Conservation (phyloP, 2,888 invertebrate species). For the Polyommatus iphigenia region DNA sequence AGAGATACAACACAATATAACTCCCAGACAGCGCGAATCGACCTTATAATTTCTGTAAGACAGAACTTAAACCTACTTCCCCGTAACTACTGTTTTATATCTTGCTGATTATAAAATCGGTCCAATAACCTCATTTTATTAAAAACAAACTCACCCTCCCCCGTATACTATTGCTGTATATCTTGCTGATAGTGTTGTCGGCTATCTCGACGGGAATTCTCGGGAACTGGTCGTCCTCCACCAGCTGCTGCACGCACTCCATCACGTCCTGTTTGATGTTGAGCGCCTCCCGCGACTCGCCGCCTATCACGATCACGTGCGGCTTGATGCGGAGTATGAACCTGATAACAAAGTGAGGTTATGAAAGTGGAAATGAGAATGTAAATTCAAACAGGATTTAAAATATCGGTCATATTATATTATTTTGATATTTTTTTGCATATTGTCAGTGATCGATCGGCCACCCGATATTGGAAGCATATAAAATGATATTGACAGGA, state of each 20-base stretch:
- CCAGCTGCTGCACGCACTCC: slow-evolving; percentile 85
- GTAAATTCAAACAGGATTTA: not conserved
- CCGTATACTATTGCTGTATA: slow-evolving; percentile 95
- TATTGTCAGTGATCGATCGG: too few species aligned
- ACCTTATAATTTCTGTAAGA: too few species aligned
- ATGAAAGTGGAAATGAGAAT: not conserved
- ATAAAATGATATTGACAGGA: too few species aligned
- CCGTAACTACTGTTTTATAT: too few species aligned
- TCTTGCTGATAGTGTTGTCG: slow-evolving; percentile 95
- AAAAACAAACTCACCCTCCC: slow-evolving; percentile 79
- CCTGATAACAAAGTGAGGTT: slow-evolving; percentile 58
- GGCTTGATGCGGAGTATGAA: slow-evolving; percentile 96
- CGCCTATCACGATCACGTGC: slow-evolving; percentile 94
- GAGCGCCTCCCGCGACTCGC: slow-evolving; percentile 93
- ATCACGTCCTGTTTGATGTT: slow-evolving; percentile 89
- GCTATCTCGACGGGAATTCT: slow-evolving; percentile 93
- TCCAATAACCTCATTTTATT: not conserved
- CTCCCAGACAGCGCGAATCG: too few species aligned
- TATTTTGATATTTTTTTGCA: too few species aligned
- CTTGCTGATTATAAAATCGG: too few species aligned
- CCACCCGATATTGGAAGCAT: too few species aligned
- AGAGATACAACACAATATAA: too few species aligned
- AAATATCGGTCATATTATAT: too few species aligned
- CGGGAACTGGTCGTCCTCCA: slow-evolving; percentile 93
- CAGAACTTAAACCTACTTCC: too few species aligned